Base-by-base conservation (phyloP, 2,888 invertebrate species). In the Erynnis tages region DNA sequence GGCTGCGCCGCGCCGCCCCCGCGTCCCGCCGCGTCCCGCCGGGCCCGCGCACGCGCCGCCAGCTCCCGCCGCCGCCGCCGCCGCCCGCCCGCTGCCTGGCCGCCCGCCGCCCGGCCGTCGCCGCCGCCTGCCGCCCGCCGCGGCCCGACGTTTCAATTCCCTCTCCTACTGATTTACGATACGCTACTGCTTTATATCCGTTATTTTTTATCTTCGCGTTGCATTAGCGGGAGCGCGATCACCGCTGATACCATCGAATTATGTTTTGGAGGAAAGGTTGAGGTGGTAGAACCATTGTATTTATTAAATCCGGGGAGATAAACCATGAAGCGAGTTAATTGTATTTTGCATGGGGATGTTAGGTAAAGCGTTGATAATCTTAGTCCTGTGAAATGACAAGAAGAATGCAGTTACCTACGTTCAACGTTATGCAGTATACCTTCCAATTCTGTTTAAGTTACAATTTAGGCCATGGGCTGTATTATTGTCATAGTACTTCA, bases 121-220 rank as follows among this genome's bases (percentile, higher is more conserved):
- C 62, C 65, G 66, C 66, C 58, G 35, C 45, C 35, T 35, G 40
- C 43, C 14, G 30, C 14, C 19, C 16, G 32, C 61, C 68, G 63
- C 62, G 66, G 69, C 61, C 66, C 71, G 69, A 79, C 76, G 70
- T 78, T 82, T 82, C 81, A 78, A 79, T 83, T 76, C 81, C 71
- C 73, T 71, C 69, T 72, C 73, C 76, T 68, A 71, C 82, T 83
- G 81, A 83, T 84, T 85, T 83, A 80, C 79, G 79, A 65, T 60
- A 65, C 64, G 48, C 40, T 63, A 62, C 56, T 59, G 56, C 60
- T 66, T 63, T 55, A 60, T 62, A 58, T 61, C 60, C 61, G 57
- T 61, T 59, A 58, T 60, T 66, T 60, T 62, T 64, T 67, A 62
- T 61, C 57, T 58, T 54, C 45, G 40, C 44, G 30, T 48, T 53